These are phyloP conservation scores for Germaria angustata DNA, from an alignment of 2,888 invertebrate species.

Conservation along the genomic window DNA sequence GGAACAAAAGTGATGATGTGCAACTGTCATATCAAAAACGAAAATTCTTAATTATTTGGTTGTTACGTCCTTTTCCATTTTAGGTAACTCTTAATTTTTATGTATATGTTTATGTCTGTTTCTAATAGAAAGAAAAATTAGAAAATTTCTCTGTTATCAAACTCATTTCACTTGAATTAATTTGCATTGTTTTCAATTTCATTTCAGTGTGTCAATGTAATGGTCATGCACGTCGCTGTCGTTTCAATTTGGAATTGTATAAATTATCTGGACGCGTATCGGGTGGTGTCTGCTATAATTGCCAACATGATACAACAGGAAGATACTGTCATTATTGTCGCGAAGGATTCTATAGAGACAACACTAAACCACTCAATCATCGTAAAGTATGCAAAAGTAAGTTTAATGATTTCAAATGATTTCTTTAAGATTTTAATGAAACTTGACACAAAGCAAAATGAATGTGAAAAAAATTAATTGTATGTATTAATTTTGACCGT, in stretches of 20 bases:
- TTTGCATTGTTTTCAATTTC: no score
- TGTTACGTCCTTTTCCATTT: no score
- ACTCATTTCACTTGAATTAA: no score
- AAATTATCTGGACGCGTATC: conserved; percentile 95
- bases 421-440: not conserved
- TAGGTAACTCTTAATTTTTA: no score
- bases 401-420: conserved; percentile 74
- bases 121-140: no score
- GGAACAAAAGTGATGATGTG: no score
- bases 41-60: no score
- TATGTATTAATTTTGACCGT: no score
- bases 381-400: conserved; percentile 98
- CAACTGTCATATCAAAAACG: no score
- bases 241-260: conserved; percentile 99
- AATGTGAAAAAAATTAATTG: no score
- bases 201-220: conserved; percentile 99
- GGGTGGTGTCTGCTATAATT: conserved; percentile 97
- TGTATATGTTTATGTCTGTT: no score
- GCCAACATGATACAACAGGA: conserved; percentile 98
- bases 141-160: no score
- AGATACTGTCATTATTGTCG: conserved; percentile 99
- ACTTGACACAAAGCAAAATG: not conserved
- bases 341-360: conserved; percentile 97
- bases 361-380: conserved; percentile 94
- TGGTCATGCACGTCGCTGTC: conserved; percentile 96